Conservation (phyloP, 1,140 invertebrate genomes). For the Trachelipus rathkii region DNA sequence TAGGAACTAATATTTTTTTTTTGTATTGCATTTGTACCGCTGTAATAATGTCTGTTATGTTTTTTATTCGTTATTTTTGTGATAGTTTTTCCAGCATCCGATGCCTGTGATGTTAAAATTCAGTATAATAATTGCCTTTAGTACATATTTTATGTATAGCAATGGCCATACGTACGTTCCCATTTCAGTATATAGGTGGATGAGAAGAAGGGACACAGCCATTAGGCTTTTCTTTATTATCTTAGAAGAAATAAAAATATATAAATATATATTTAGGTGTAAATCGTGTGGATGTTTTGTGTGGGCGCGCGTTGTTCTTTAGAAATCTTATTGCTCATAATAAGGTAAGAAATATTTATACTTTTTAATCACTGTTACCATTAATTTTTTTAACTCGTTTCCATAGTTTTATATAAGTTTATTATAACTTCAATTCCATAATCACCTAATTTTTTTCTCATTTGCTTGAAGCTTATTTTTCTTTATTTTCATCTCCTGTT, state of each 20-base stretch:
- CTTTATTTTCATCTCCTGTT: too few relatives aligned
- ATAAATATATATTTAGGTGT: too few relatives aligned
- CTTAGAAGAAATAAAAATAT: not conserved
- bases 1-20: not conserved
- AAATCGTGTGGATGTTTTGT: not conserved
- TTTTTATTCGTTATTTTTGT: not conserved
- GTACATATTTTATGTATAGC: constrained; percentile 10
- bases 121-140: constrained; percentile 8
- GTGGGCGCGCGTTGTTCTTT: not conserved
- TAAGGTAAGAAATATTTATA: constrained; percentile 57
- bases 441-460: too few relatives aligned
- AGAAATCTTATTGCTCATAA: too few relatives aligned
- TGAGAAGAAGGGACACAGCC: not conserved
- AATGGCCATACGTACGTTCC: not conserved
- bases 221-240: not conserved
- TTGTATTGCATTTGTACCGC: not conserved
- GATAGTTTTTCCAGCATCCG: constrained; percentile 1
- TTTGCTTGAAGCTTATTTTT: too few relatives aligned
- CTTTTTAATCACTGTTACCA: too few relatives aligned
- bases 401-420: too few relatives aligned
- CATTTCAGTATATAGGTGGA: not conserved
- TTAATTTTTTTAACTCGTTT: too few relatives aligned
- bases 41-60: not conserved
- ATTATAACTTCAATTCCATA: too few relatives aligned
- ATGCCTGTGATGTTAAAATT: constrained; percentile 10